These are phyloP conservation scores for Xyrauchen texanus DNA, from an alignment of 2,113 vertebrate species.

Conservation along the genomic window DNA sequence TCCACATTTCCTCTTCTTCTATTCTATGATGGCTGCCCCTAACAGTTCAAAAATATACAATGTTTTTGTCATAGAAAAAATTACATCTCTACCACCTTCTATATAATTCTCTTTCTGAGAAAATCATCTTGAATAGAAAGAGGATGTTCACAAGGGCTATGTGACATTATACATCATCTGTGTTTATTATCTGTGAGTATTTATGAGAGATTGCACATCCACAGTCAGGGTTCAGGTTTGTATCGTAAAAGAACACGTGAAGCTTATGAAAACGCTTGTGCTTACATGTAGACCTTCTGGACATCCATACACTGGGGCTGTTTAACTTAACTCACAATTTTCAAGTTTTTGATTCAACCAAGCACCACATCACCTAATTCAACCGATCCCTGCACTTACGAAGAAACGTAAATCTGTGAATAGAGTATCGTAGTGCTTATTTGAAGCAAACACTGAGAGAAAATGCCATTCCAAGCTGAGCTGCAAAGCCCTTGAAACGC, in stretches of 20 bases:
- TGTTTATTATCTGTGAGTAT: background rate
- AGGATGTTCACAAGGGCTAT: constrained; percentile 48
- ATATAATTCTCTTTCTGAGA: constrained; percentile 31
- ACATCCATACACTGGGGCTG: background rate
- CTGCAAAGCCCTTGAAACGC: constrained; percentile 11
- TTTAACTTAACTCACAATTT: background rate
- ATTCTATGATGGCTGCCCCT: constrained; percentile 44
- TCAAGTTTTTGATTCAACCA: constrained; percentile 31
- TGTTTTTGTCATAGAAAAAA: constrained; percentile 69
- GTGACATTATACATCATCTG: constrained; percentile 37
- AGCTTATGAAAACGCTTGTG: constrained; percentile 16
- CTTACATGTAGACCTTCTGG: constrained; percentile 38
- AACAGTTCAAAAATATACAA: constrained; percentile 79
- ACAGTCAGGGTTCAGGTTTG: too few relatives aligned
- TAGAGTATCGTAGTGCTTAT: constrained; percentile 27
- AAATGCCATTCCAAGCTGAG: constrained; percentile 64
- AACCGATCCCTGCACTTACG: background rate
- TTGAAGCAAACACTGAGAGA: constrained; percentile 27
- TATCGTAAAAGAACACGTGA: background rate
- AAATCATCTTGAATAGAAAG: constrained; percentile 31
- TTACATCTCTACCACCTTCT: constrained; percentile 50
- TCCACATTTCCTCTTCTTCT: constrained; percentile 51
- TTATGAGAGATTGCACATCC: too few relatives aligned
- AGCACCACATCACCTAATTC: constrained; percentile 8
- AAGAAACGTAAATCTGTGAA: constrained; percentile 12